phyloP scores from a whole-genome alignment of 2,888 invertebrate genomes.

The Osmoderma eremita region DNA sequence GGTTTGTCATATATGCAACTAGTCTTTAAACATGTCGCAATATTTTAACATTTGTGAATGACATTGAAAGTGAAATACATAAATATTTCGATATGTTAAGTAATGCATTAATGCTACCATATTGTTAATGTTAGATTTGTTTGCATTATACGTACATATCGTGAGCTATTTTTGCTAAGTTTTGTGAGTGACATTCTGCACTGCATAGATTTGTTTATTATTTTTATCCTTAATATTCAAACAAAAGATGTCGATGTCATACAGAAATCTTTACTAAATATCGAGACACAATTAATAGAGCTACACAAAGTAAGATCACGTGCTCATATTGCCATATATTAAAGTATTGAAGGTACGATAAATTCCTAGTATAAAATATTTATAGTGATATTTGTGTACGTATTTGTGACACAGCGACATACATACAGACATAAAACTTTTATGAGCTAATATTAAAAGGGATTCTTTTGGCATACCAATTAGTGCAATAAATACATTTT shows the following conservation, averaged over 20 bases:
- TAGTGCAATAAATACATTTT: not conserved
- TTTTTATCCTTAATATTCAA: slow-evolving; percentile 13
- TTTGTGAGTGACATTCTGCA: slow-evolving; percentile 17
- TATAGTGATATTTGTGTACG: not conserved
- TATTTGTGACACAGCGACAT: not conserved
- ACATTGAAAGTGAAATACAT: slow-evolving; percentile 56
- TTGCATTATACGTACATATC: slow-evolving; percentile 6
- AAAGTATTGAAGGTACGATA: not conserved
- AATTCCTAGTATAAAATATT: not conserved
- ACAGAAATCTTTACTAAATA: not conserved
- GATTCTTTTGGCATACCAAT: too few relatives aligned
- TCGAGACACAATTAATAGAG: not conserved
- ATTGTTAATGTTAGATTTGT: slow-evolving; percentile 30
- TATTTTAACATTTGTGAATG: slow-evolving; percentile 52
- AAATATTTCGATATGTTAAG: slow-evolving; percentile 49
- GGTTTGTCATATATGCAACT: slow-evolving; percentile 48
- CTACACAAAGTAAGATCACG: slow-evolving; percentile 20
- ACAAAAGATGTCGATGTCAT: slow-evolving; percentile 26
- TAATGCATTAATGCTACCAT: slow-evolving; percentile 29
- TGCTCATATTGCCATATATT: slow-evolving; percentile 16
- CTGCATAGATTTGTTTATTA: slow-evolving; percentile 19
- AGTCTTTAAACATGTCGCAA: slow-evolving; percentile 54
- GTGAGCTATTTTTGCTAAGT: slow-evolving; percentile 11
- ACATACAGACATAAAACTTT: not conserved
- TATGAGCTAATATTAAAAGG: too few relatives aligned